Base-by-base conservation (phyloP, 2,888 invertebrate species). In the Lutraria lutraria region DNA sequence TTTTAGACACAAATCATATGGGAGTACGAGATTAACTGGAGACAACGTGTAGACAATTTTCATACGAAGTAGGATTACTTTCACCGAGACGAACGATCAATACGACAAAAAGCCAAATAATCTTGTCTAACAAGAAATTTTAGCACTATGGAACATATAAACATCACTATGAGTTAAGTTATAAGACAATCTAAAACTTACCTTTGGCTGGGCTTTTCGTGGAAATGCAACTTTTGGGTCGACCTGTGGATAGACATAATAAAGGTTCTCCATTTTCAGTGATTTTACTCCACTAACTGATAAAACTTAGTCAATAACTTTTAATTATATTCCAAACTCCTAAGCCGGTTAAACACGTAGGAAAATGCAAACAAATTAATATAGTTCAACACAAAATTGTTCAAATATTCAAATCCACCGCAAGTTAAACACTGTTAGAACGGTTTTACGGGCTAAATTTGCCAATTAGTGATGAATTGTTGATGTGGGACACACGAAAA, bases 141-240 rank as follows among this genome's bases (percentile, higher is more conserved):
- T 34, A 76, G 34, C 76, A 34, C 76, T 15, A 19, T 16, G 16
- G 31, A 76, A 76, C 13, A 76, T 19, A 76, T 76, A 34, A 34
- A 76, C 31, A 31, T 76, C 19, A 6, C 19, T n/a, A 76, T 15
- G 31, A 31, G 25, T 68, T 25, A 25, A 68, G 12, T 68, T 68
- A 68, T 25, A 68, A 68, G 63, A 76, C 29, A 76, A 31, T 34
- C 16, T 34, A 60, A 68, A 16, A 84, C 94, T 95, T 93, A 95
- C 95, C 95, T 95, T 95, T 88, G 95, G 95, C 90, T 95, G 95
- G 79, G 95, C 93, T 93, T 96, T 96, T 92, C 99, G 98, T 95
- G 99, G 99, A 97, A 99, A 99, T 97, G 99, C 99, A 97, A 99
- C 99, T 98, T 99, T 99, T 96, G 99, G 99, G 97, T 99, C 99